A percentile compares a stretch with the other conserved stretches of the same genome.
Evolutionary conservation across 2,888 invertebrate species (phyloP).

Genomic region (Desoria tigrina): DNA sequence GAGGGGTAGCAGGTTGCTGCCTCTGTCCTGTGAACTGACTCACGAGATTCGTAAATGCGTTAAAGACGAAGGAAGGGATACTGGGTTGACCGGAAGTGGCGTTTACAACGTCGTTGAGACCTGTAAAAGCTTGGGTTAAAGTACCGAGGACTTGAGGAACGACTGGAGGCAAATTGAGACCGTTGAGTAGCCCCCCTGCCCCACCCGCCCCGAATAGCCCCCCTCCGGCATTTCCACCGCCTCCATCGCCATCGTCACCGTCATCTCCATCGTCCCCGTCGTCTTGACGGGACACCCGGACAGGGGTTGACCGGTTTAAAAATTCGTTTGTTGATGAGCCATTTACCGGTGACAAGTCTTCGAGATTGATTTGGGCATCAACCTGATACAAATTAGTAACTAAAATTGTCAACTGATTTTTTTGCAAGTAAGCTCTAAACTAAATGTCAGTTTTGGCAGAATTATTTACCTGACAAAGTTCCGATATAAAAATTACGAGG

Average conservation of each 20-base stretch:
- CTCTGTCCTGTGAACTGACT: not conserved
- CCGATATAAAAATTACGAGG: no score
- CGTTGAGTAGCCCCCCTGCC: not conserved
- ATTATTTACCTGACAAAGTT: no score
- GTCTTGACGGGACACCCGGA: slow-evolving; percentile 4
- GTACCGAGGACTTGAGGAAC: slow-evolving; percentile 10
- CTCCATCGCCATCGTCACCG: slow-evolving; percentile 3
- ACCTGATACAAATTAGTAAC: no score
- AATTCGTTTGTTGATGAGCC: no score
- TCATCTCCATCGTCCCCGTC: slow-evolving; percentile 14
- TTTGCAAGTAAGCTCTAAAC: no score
- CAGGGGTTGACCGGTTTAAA: not conserved
- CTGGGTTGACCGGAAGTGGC: not conserved
- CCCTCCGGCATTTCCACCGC: not conserved
- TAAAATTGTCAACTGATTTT: no score
- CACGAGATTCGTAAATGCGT: not conserved
- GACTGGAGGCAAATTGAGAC: not conserved
- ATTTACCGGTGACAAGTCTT: no score
- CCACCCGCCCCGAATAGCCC: slow-evolving; percentile 8
- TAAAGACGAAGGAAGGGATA: slow-evolving; percentile 11
- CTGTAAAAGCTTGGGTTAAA: slow-evolving; percentile 16
- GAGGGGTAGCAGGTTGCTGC: not conserved
- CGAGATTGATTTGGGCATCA: no score
- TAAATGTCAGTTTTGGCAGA: no score
- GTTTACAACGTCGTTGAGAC: slow-evolving; percentile 13